phyloP scores from a whole-genome alignment of 2,888 invertebrate species.

The Gryllus longicercus region DNA sequence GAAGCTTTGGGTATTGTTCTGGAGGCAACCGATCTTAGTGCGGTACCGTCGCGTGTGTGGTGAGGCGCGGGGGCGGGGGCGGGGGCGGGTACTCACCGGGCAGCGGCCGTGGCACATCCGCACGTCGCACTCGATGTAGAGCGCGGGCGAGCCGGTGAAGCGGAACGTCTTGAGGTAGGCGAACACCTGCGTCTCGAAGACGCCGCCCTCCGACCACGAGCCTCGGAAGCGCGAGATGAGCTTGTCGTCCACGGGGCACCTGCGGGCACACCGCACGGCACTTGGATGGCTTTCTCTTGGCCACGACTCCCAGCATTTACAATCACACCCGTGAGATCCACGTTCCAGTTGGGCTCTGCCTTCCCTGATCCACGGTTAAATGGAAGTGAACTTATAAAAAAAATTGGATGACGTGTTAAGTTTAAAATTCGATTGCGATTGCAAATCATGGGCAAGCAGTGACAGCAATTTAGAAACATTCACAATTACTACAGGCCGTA shows the following conservation, averaged over 20 bases:
- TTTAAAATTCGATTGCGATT: no score
- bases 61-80: neutral
- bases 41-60: neutral
- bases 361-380: no score
- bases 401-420: no score
- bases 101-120: constrained; percentile 93
- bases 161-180: constrained; percentile 94
- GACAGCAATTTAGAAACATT: no score
- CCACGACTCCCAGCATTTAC: no score
- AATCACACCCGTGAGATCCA: no score
- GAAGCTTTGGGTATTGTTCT: no score
- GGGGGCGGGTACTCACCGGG: constrained; percentile 65
- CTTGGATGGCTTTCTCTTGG: no score
- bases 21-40: neutral
- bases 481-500: no score
- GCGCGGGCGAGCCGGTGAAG: constrained; percentile 88
- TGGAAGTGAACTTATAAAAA: no score
- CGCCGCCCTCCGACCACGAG: constrained; percentile 86
- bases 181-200: constrained; percentile 89
- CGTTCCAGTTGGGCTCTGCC: no score
- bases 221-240: constrained; percentile 87
- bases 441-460: no score
- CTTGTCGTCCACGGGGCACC: constrained; percentile 90
- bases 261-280: constrained; percentile 42
- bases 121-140: constrained; percentile 92